Conservation (phyloP, 2,888 invertebrate genomes). For the Caenorhabditis becei region DNA sequence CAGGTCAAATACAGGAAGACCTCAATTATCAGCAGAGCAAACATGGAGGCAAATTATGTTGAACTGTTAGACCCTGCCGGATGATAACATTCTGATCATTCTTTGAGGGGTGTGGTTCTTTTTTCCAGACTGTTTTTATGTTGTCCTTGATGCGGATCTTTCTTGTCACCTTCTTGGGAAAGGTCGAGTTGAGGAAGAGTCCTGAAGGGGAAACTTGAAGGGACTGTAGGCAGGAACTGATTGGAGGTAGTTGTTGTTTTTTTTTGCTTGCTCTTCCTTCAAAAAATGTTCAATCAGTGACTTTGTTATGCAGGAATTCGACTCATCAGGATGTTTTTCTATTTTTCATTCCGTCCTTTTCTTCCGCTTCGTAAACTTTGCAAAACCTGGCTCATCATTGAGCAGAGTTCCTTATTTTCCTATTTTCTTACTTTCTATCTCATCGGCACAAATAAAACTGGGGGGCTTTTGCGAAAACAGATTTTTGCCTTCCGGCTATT, state of each 20-base stretch:
- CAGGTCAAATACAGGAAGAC: slow-evolving; percentile 19
- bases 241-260: too few relatives aligned
- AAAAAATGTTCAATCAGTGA: too few relatives aligned
- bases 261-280: too few relatives aligned
- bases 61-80: neutral
- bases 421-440: slow-evolving; percentile 5
- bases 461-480: neutral
- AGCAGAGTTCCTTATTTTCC: neutral
- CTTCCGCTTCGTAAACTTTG: neutral
- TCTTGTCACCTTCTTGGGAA: slow-evolving; percentile 16
- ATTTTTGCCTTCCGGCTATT: slow-evolving; percentile 8
- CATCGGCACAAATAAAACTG: slow-evolving; percentile 31
- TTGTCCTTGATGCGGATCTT: slow-evolving; percentile 22
- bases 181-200: neutral
- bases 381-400: too few relatives aligned
- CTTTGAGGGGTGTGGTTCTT: slow-evolving; percentile 40
- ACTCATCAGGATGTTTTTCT: too few relatives aligned
- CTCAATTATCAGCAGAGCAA: slow-evolving; percentile 43
- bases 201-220: neutral
- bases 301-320: too few relatives aligned
- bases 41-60: slow-evolving; percentile 33
- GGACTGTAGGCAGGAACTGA: too few relatives aligned
- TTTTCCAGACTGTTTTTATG: slow-evolving; percentile 20
- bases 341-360: neutral
- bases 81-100: slow-evolving; percentile 36